phyloP scores from a whole-genome alignment of 2,888 invertebrate genomes.

The Syritta pipiens region DNA sequence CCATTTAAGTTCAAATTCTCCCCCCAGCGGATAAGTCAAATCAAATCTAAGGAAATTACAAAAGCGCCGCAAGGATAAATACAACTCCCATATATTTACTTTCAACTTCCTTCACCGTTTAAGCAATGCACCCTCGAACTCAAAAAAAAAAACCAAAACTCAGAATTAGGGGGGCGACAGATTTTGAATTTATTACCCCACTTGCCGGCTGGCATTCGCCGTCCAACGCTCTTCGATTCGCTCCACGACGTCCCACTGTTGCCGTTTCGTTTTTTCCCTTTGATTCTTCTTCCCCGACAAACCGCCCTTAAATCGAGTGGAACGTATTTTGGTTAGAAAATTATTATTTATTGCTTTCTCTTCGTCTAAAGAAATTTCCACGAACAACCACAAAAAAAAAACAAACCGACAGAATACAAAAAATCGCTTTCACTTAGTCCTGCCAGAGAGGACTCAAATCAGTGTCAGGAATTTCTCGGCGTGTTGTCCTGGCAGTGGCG shows the following conservation, averaged over 20 bases:
- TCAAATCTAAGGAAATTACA: constrained; percentile 35
- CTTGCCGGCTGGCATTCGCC: constrained; percentile 50
- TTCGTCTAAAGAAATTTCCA: constrained; percentile 23
- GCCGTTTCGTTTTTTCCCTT: neutral
- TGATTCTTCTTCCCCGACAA: constrained; percentile 10
- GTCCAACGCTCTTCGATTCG: constrained; percentile 13
- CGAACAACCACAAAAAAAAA: constrained; percentile 6
- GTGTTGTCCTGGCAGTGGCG: neutral
- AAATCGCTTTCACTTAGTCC: constrained; percentile 27
- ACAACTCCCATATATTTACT: constrained; percentile 34
- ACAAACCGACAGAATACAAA: too few relatives aligned
- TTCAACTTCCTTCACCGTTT: constrained; percentile 20
- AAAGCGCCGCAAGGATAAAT: constrained; percentile 40
- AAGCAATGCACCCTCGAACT: too few relatives aligned
- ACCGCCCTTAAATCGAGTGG: constrained; percentile 66
- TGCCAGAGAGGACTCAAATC: constrained; percentile 45
- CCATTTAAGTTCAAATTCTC: too few relatives aligned
- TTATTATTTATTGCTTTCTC: constrained; percentile 65
- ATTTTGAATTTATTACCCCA: constrained; percentile 65
- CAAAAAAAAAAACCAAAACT: constrained; percentile 4
- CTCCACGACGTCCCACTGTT: neutral
- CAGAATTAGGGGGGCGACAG: constrained; percentile 32
- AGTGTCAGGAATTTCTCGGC: constrained; percentile 39
- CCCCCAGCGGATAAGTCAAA: too few relatives aligned
- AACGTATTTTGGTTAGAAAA: constrained; percentile 61